These are phyloP conservation scores for Ips nitidus DNA, from an alignment of 1,140 invertebrate genomes.

Conservation along the genomic window DNA sequence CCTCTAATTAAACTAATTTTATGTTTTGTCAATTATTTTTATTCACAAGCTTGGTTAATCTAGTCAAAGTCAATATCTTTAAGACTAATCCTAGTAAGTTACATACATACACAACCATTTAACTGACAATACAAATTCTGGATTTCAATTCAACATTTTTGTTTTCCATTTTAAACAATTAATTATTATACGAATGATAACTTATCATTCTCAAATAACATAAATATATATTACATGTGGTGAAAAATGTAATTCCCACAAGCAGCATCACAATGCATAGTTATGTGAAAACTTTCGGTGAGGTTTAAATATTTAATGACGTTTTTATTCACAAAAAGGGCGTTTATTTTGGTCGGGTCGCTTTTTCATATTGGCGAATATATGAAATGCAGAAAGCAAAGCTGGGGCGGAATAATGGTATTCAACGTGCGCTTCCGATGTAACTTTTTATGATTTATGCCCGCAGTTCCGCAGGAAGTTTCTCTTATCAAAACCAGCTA, in stretches of 20 bases:
- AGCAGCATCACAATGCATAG: constrained; percentile 27
- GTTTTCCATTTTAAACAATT: too few relatives aligned
- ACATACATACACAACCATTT: too few relatives aligned
- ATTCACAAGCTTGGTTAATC: too few relatives aligned
- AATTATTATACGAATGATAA: too few relatives aligned
- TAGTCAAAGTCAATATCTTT: too few relatives aligned
- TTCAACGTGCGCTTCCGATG: constrained; percentile 36
- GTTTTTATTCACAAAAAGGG: constrained; percentile 29
- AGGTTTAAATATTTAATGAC: constrained; percentile 34
- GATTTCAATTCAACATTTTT: too few relatives aligned
- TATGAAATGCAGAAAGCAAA: constrained; percentile 32
- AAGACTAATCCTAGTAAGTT: too few relatives aligned
- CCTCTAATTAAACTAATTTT: too few relatives aligned
- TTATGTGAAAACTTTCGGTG: constrained; percentile 29
- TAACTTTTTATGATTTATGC: constrained; percentile 39
- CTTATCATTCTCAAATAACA: too few relatives aligned
- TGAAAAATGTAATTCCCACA: constrained; percentile 2
- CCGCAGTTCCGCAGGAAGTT: constrained; percentile 35
- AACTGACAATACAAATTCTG: too few relatives aligned
- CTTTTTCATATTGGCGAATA: constrained; percentile 26
- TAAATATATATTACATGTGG: too few relatives aligned
- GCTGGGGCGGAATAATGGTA: constrained; percentile 31
- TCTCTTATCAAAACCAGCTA: constrained; percentile 38
- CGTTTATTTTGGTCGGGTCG: constrained; percentile 20
- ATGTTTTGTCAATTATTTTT: too few relatives aligned